Conservation (phyloP, 2,888 invertebrate species). For the Drosophila prostipennis region DNA sequence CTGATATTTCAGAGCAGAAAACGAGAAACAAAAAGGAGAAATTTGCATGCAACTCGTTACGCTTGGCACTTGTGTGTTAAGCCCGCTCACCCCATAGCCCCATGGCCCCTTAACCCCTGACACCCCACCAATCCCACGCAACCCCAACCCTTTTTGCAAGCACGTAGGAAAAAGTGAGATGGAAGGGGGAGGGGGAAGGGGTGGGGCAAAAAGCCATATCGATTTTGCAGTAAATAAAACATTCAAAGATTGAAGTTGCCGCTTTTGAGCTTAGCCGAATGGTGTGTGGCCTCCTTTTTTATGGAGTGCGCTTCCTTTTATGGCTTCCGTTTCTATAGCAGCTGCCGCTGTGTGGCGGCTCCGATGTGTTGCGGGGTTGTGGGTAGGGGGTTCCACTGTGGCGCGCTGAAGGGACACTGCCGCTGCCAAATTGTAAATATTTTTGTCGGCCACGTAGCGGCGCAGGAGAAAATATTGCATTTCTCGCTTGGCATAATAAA, state of each 20-base stretch:
- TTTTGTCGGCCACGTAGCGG: slow-evolving; percentile 78
- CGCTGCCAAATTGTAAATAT: slow-evolving; percentile 76
- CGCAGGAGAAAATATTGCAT: slow-evolving; percentile 77
- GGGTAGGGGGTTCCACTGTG: slow-evolving; percentile 27
- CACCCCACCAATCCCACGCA: too few relatives aligned
- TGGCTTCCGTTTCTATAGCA: slow-evolving; percentile 68
- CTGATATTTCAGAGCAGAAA: slow-evolving; percentile 63
- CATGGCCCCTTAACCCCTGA: slow-evolving; percentile 18
- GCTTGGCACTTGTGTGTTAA: slow-evolving; percentile 78
- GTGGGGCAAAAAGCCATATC: slow-evolving; percentile 65
- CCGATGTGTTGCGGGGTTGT: slow-evolving; percentile 14
- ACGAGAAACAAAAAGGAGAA: slow-evolving; percentile 39
- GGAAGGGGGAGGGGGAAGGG: neutral
- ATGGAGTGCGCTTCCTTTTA: slow-evolving; percentile 77
- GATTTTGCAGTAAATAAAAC: slow-evolving; percentile 79
- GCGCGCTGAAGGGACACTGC: slow-evolving; percentile 43
- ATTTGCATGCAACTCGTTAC: slow-evolving; percentile 80
- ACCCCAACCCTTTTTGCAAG: slow-evolving; percentile 11
- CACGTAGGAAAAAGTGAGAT: slow-evolving; percentile 13
- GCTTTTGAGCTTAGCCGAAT: slow-evolving; percentile 79
- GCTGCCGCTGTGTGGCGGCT: slow-evolving; percentile 61
- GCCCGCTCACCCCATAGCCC: slow-evolving; percentile 52
- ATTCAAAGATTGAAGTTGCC: slow-evolving; percentile 79
- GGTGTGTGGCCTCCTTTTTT: slow-evolving; percentile 75
- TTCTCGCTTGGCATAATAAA: slow-evolving; percentile 82